Base-by-base conservation (phyloP, 2,888 invertebrate species). In the Lissocephala sabroskyi region DNA sequence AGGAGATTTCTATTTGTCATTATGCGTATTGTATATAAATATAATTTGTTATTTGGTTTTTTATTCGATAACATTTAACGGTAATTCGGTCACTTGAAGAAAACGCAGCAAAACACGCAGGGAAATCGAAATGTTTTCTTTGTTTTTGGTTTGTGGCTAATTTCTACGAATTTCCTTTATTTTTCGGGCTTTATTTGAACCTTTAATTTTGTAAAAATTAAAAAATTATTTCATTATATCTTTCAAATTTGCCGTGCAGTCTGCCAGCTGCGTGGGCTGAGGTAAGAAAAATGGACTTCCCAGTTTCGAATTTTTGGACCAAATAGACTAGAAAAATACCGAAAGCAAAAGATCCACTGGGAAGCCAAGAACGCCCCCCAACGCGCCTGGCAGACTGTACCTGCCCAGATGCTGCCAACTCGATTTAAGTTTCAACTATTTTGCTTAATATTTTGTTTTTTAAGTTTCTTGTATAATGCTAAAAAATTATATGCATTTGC, bases 161-260 rank as follows among this genome's bases (percentile, higher is more conserved):
- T 40, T 45, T 50, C 66, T 79, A 75, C 66, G 77, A 76, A 67
- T 67, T 52, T 41, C n/a, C n/a, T n/a, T n/a, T n/a, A n/a, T n/a
- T 45, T 36, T 49, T 35, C 39, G 39, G 17, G 2, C 32, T 36
- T 36, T n/a, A 14, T 18, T 32, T 46, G 33, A 23, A 79, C 66
- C 65, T 60, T 71, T 52, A 76, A 77, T 73, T 64, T 75, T 77
- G 77, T 77, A 70, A 70, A 74, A 77, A 77, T 74, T 77, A 65
- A 76, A 76, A 70, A 73, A 74, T 63, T 76, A 75, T 41, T 33
- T 62, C 48, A 48, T 54, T 48, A 59, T 59, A 58, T 55, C 57
- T 45, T 49, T 55, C 62, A 62, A 57, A 59, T 42, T 49, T 62
- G 57, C n/a, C n/a, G 39, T 60, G 49, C 48, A 52, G 45, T 49